Percentiles rank a stretch among this genome's conserved stretches.
Conservation (phyloP, 1,140 invertebrate genomes). For the Brachionus paranguensis region DNA sequence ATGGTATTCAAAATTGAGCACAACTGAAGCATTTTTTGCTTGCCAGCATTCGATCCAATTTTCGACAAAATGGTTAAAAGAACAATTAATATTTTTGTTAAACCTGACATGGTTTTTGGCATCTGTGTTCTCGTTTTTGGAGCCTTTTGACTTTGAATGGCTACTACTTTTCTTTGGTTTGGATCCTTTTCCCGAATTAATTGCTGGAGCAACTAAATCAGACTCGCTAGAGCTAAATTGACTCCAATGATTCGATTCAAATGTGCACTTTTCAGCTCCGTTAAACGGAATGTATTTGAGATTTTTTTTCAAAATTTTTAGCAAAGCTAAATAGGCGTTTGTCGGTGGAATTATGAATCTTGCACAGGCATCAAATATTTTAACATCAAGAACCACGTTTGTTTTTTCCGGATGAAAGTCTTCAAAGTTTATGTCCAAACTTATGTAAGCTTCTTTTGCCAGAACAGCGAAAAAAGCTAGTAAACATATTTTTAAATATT, state of each 20-base stretch:
- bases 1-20: slow-evolving; percentile 35
- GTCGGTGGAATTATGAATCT: slow-evolving; percentile 38
- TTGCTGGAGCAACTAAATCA: not conserved
- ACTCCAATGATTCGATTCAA: slow-evolving; percentile 31
- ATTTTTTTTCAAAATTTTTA: slow-evolving; percentile 32
- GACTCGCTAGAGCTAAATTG: not conserved
- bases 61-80: not conserved
- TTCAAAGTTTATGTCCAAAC: slow-evolving; percentile 45
- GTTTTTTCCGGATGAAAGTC: slow-evolving; percentile 46
- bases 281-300: slow-evolving; percentile 19
- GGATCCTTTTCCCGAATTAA: not conserved
- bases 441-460: slow-evolving; percentile 45
- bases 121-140: not conserved
- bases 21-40: slow-evolving; percentile 19
- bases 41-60: slow-evolving; percentile 40
- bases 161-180: not conserved
- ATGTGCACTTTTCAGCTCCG: not conserved
- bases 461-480: slow-evolving; percentile 43
- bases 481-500: not conserved
- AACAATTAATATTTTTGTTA: not conserved
- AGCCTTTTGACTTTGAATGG: not conserved
- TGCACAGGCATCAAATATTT: slow-evolving; percentile 44
- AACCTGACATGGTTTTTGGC: slow-evolving; percentile 3
- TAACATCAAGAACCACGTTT: slow-evolving; percentile 42
- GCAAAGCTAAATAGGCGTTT: not conserved